Evolutionary conservation across 2,797 vertebrate genomes (phyloP), one percentile per base, ranked within the genome.

Genomic region (Ciconia nigra): DNA sequence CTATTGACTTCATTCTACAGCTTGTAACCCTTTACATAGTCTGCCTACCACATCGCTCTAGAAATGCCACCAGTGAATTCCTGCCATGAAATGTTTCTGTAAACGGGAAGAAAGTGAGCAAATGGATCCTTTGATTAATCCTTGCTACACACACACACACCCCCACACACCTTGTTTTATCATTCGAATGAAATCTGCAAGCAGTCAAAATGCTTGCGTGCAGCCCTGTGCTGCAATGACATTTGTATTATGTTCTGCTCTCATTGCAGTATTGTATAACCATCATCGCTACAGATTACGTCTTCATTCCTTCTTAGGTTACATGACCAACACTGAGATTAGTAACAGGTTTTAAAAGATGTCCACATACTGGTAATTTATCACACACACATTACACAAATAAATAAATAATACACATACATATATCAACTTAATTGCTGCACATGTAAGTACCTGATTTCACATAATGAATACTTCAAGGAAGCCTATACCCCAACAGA

Each of bases 401-500:
- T 97, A 96, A 95, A 97, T 90, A 94, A 96, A 74, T 93, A 92
- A 92, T 91, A 46, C 73, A 76, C 62, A 62, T 58, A 46, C 76
- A 97, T 95, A 96, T 79, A 94, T 96, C 91, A 97, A 95, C 84
- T 96, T 96, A 94, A 97, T 94, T 94, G 96, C 79, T 87, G 69
- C 65, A 74, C 69, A 78, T 93, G 46, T 85, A 93, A 87, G 84
- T 92, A 94, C 92, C 83, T 85, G 72, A 92, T 86, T 96, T 96
- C 81, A 96, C 84, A 89, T 96, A 94, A 96, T 87, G 89, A 96
- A 85, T 71, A 83, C 31, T 89, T 92, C 57, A 91, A 92, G 79
- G 37, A 94, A 96, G 90, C 15, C 62, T 86, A 66, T 71, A 78
- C 22, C 33, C 51, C 54, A 93, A 87, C 8, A 93, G 94, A 81